Evolutionary conservation across 2,797 vertebrate species (phyloP).

Genomic region (Echiichthys vipera): DNA sequence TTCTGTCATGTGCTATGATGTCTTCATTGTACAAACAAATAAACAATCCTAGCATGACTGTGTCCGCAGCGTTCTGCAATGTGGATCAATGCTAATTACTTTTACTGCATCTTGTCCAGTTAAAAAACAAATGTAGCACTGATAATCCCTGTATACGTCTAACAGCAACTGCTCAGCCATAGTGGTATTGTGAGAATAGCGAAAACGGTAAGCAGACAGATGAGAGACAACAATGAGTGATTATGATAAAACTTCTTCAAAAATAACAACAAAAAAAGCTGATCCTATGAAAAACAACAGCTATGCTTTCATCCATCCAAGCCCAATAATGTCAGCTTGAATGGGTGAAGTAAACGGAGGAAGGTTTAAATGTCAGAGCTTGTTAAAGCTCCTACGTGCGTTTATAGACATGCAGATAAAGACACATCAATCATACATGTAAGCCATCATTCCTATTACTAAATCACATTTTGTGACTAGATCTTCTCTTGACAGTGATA

Average conservation of each 20-base stretch:
- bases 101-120: background rate
- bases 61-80: background rate
- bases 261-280: background rate
- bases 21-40: slow-evolving; percentile 32
- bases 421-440: background rate
- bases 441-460: background rate
- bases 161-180: background rate
- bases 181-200: background rate
- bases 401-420: background rate
- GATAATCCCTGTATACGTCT: slow-evolving; percentile 14
- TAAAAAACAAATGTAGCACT: slow-evolving; percentile 18
- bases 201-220: background rate
- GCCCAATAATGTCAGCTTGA: background rate
- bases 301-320: background rate
- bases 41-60: background rate
- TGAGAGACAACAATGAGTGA: background rate
- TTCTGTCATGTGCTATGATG: background rate
- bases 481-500: background rate
- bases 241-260: background rate
- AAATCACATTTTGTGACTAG: background rate
- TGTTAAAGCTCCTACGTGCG: background rate
- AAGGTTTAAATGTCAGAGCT: background rate
- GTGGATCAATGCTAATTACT: background rate
- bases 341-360: background rate
- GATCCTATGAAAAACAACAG: background rate